Conservation (phyloP, 2,113 vertebrate genomes). For the Corapipo altera region DNA sequence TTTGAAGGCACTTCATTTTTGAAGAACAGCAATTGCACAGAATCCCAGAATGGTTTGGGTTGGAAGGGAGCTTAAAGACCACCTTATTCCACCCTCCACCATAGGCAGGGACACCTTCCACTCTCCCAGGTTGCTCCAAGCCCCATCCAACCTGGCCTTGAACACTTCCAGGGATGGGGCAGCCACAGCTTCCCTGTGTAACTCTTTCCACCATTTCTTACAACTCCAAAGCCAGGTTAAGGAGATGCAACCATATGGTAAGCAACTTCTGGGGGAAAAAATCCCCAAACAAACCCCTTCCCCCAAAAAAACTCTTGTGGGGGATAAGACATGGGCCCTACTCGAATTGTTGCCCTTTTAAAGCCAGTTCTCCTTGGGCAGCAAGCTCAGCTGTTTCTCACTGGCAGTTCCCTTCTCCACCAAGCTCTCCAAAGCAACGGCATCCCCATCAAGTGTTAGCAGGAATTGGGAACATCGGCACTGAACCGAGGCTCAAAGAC, state of each 20-base stretch:
- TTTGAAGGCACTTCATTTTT: neutral
- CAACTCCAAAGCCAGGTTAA: neutral
- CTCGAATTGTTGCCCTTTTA: rapidly evolving
- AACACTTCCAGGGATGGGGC: neutral
- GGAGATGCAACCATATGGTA: neutral
- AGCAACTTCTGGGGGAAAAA: neutral
- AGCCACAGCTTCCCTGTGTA: neutral
- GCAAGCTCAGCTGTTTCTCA: neutral
- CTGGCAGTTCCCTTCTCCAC: neutral
- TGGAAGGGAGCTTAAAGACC: neutral
- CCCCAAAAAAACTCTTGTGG: rapidly evolving
- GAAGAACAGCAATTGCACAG: neutral
- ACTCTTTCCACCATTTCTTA: neutral
- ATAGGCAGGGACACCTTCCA: neutral
- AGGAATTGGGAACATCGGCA: neutral
- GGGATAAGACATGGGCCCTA: neutral
- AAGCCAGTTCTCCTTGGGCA: neutral
- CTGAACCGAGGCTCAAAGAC: neutral
- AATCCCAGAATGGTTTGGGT: neutral
- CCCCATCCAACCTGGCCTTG: neutral
- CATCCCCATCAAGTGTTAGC: neutral
- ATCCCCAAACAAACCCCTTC: neutral
- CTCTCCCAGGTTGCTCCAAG: neutral
- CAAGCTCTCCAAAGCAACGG: neutral
- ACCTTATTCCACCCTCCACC: neutral